A percentile compares a stretch with the other conserved stretches of the same genome.
These are phyloP conservation scores for Drosophila miranda DNA, from an alignment of 1,140 invertebrate species.

Conservation along the genomic window DNA sequence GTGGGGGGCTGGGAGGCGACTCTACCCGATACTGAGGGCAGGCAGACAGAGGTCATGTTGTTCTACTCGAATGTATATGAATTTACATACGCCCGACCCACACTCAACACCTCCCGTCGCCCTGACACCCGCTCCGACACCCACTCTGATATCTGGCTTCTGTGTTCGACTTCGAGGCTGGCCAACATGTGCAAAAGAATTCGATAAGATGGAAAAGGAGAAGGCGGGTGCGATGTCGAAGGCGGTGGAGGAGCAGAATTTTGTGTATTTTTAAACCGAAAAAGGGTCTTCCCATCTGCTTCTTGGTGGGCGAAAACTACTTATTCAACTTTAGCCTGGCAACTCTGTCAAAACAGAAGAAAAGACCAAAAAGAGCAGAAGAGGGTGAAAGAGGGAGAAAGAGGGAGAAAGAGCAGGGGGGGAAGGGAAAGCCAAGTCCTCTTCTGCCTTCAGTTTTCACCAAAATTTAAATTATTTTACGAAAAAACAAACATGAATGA, in stretches of 20 bases:
- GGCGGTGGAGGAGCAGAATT: conserved; percentile 17
- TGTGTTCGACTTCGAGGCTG: conserved; percentile 56
- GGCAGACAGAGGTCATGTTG: conserved; percentile 58
- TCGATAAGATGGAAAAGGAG: conserved; percentile 41
- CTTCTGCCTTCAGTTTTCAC: conserved; percentile 5
- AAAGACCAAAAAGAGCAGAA: conserved; percentile 15
- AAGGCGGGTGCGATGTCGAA: conserved; percentile 10
- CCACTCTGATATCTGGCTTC: conserved; percentile 59
- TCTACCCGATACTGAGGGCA: conserved; percentile 62
- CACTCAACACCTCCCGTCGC: conserved; percentile 2
- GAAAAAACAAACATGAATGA: conserved; percentile 19
- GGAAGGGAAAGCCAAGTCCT: background rate
- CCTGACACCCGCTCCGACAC: conserved; percentile 11
- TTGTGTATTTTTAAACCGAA: conserved; percentile 51
- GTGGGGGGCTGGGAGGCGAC: conserved; percentile 27
- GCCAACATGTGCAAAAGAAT: conserved; percentile 69
- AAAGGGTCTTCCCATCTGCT: conserved; percentile 33
- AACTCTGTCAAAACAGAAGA: conserved; percentile 66
- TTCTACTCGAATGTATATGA: conserved; percentile 58
- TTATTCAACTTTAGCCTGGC: conserved; percentile 67
- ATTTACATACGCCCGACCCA: conserved; percentile 54
- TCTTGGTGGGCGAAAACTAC: conserved; percentile 36
- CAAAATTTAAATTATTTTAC: conserved; percentile 61
- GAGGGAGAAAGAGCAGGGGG: background rate
- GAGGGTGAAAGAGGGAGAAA: background rate